Percentiles rank a stretch among this genome's conserved stretches.
Conservation (phyloP, 2,888 invertebrate species). For the Fragum fragum region DNA sequence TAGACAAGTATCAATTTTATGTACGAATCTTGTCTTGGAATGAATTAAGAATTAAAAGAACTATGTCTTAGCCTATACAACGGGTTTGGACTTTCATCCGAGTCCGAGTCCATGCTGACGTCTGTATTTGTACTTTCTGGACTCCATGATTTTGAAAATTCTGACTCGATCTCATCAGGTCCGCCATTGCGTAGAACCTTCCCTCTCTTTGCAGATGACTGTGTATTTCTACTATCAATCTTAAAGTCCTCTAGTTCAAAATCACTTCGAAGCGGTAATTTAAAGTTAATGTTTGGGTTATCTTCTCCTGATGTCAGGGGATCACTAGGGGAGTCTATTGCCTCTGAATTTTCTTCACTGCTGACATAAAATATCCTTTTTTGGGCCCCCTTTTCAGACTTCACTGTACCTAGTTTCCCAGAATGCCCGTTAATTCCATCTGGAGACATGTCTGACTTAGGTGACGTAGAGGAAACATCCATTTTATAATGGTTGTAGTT, state of each 20-base stretch:
- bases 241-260: constrained; percentile 62
- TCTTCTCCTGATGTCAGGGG: constrained; percentile 26
- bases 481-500: constrained; percentile 79
- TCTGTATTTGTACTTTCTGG: constrained; percentile 41
- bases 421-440: constrained; percentile 15
- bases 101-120: constrained; percentile 48
- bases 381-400: constrained; percentile 53
- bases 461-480: constrained; percentile 62
- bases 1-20: too few relatives aligned
- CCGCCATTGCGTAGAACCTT: constrained; percentile 29
- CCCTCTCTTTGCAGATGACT: constrained; percentile 15
- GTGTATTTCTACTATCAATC: constrained; percentile 13
- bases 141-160: constrained; percentile 60
- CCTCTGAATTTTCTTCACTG: constrained; percentile 80
- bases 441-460: constrained; percentile 64
- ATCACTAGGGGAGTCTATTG: constrained; percentile 73
- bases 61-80: constrained; percentile 62
- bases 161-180: constrained; percentile 58
- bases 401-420: background rate
- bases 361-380: constrained; percentile 79
- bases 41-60: constrained; percentile 37
- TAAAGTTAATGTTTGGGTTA: constrained; percentile 50
- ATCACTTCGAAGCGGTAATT: constrained; percentile 40
- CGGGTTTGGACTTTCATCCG: constrained; percentile 71
- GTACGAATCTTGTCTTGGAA: too few relatives aligned